Percentiles rank a stretch among this genome's conserved stretches.
phyloP scores from a whole-genome alignment of 1,140 invertebrate genomes.

The Scaptomyza pallida region DNA sequence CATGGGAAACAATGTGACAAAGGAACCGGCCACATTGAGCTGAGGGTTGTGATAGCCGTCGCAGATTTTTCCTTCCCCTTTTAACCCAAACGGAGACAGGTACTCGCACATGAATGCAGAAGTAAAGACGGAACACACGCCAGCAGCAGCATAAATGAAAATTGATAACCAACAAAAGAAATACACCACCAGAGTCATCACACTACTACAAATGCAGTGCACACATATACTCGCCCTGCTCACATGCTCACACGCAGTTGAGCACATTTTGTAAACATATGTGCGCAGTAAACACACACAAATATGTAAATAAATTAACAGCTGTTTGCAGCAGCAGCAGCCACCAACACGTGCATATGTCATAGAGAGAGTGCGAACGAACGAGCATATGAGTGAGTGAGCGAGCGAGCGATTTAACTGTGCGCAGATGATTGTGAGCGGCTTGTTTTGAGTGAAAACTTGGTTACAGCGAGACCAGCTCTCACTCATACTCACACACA shows the following conservation, averaged over 20 bases:
- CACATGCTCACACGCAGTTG: constrained; percentile 26
- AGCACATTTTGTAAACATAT: constrained; percentile 65
- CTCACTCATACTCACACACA: constrained; percentile 21
- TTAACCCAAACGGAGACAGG: constrained; percentile 33
- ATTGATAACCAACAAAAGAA: constrained; percentile 43
- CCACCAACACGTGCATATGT: constrained; percentile 68
- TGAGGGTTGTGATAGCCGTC: constrained; percentile 29
- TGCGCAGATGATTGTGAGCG: constrained; percentile 48
- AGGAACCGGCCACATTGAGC: constrained; percentile 18
- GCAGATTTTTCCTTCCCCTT: constrained; percentile 39
- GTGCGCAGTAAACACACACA: constrained; percentile 47
- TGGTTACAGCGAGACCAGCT: constrained; percentile 28
- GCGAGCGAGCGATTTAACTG: constrained; percentile 23
- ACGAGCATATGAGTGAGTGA: constrained; percentile 8
- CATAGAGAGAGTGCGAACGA: constrained; percentile 18
- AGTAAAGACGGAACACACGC: constrained; percentile 4
- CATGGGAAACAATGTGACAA: constrained; percentile 17
- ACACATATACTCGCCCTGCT: background rate
- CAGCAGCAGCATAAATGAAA: constrained; percentile 23
- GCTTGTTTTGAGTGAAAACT: constrained; percentile 66
- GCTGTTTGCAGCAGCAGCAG: constrained; percentile 65
- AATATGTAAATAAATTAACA: constrained; percentile 81
- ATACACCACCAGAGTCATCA: constrained; percentile 45
- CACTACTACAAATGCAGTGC: background rate
- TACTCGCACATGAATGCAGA: constrained; percentile 27